phyloP scores from a whole-genome alignment of 2,888 invertebrate genomes.

The Diabrotica balteata region DNA sequence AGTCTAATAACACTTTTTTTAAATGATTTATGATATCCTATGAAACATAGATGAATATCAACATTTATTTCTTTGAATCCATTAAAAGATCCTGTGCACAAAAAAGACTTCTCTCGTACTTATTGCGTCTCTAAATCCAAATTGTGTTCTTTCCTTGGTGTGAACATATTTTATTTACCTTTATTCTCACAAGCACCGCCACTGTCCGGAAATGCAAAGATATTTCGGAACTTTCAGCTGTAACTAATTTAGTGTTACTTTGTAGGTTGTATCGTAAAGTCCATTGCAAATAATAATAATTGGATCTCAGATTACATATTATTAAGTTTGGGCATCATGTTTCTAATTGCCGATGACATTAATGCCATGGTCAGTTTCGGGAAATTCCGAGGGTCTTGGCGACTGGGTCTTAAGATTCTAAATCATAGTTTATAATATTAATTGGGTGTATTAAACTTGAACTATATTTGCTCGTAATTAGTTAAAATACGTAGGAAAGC shows the following conservation, averaged over 20 bases:
- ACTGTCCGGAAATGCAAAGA: neutral
- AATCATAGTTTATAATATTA: too few relatives aligned
- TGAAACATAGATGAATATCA: too few relatives aligned
- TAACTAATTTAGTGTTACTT: neutral
- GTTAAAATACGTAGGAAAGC: too few relatives aligned
- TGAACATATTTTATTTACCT: neutral
- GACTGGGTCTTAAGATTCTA: too few relatives aligned
- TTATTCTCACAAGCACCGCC: neutral
- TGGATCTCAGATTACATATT: constrained; percentile 5
- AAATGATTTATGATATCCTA: too few relatives aligned
- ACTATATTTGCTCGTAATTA: too few relatives aligned
- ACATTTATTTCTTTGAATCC: too few relatives aligned
- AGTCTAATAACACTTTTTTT: too few relatives aligned
- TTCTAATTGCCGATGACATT: constrained; percentile 13
- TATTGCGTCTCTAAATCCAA: too few relatives aligned
- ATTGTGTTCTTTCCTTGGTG: neutral
- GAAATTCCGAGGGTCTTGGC: neutral
- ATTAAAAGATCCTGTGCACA: too few relatives aligned
- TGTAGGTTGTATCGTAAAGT: neutral
- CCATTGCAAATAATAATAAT: constrained; percentile 7
- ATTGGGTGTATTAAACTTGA: too few relatives aligned
- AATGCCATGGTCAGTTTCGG: constrained; percentile 13
- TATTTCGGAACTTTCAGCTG: neutral
- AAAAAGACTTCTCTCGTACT: too few relatives aligned
- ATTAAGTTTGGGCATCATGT: constrained; percentile 10